Conservation (phyloP, 2,797 vertebrate genomes). For the Furcifer pardalis region DNA sequence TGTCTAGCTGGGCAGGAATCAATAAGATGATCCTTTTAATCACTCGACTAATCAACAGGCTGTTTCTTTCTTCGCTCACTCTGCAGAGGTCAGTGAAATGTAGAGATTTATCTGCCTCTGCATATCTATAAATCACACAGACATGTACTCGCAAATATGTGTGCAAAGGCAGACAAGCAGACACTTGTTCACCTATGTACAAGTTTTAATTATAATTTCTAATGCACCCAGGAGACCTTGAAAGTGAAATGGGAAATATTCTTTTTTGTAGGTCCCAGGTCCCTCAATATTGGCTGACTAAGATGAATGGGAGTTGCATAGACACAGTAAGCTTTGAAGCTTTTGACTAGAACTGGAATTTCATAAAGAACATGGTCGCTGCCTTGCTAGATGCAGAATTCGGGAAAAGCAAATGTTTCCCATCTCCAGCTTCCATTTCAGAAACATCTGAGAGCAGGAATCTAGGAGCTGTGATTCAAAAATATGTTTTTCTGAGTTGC, state of each 20-base stretch:
- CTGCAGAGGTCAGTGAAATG: constrained; percentile 59
- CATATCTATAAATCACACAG: constrained; percentile 31
- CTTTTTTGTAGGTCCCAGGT: background rate
- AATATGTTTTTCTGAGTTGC: no score
- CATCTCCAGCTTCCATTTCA: no score
- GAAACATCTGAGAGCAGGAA: no score
- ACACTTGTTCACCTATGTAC: background rate
- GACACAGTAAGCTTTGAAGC: no score
- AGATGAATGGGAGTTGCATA: no score
- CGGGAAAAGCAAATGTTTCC: no score
- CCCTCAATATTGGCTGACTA: background rate
- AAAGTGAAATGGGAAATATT: constrained; percentile 27
- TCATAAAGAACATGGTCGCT: no score
- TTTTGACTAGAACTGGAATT: no score
- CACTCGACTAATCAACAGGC: constrained; percentile 77
- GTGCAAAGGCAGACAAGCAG: background rate
- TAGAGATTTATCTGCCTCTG: constrained; percentile 61
- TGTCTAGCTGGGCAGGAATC: constrained; percentile 75
- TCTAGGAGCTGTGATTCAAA: no score
- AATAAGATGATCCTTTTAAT: constrained; percentile 79
- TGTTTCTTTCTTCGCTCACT: constrained; percentile 73
- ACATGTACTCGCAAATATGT: constrained; percentile 31
- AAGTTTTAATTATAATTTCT: constrained; percentile 35
- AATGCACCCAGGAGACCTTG: background rate
- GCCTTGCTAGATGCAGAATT: no score